Conservation (phyloP, 2,888 invertebrate species). For the Hydropsyche betteni region DNA sequence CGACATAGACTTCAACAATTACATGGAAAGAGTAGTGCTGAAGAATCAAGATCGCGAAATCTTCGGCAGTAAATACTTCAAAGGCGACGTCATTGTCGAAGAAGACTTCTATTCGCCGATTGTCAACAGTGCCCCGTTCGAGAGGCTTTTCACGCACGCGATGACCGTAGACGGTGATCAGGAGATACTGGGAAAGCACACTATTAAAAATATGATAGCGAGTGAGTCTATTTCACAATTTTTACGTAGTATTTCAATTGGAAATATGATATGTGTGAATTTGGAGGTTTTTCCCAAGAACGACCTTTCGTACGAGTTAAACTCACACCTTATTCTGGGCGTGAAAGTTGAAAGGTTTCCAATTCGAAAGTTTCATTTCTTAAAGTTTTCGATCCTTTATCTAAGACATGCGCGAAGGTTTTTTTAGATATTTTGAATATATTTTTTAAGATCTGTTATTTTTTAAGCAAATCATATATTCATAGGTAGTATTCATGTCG, state of each 20-base stretch:
- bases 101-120: constrained; percentile 28
- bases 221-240: constrained; percentile 34
- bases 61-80: constrained; percentile 45
- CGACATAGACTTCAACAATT: constrained; percentile 37
- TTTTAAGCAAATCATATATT: background rate
- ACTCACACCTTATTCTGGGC: background rate
- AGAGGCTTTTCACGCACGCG: constrained; percentile 42
- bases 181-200: constrained; percentile 41
- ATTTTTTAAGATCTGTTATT: background rate
- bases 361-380: no score
- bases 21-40: constrained; percentile 33
- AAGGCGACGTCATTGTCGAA: constrained; percentile 38
- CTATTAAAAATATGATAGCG: constrained; percentile 38
- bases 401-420: no score
- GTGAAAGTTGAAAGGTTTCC: constrained; percentile 3
- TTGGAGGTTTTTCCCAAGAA: no score
- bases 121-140: constrained; percentile 40
- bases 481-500: constrained; percentile 35
- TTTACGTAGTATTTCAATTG: background rate
- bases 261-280: no score
- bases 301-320: background rate
- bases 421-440: no score
- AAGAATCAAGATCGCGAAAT: constrained; percentile 33
- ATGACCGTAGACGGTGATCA: constrained; percentile 45
- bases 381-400: no score